Percentiles rank a stretch among this genome's conserved stretches.
Conservation (phyloP, 2,113 vertebrate genomes). For the Calidris pugnax region DNA sequence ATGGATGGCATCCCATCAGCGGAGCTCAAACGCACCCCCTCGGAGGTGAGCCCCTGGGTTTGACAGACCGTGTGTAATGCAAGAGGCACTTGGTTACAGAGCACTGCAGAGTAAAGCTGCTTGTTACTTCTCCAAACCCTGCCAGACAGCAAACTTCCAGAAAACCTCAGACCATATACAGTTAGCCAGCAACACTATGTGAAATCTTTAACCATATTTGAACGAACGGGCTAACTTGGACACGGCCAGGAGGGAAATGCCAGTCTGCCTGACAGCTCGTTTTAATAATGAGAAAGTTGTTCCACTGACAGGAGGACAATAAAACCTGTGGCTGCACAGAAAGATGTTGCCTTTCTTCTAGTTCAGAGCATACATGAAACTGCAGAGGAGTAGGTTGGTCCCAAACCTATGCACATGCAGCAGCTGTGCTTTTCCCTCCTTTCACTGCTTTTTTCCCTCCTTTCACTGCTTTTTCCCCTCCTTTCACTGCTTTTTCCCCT, state of each 20-base stretch:
- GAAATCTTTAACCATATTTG: constrained; percentile 67
- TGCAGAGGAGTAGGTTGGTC: not conserved
- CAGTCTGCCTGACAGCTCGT: constrained; percentile 66
- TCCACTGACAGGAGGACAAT: constrained; percentile 56
- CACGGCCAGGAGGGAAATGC: constrained; percentile 26
- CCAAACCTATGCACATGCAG: not conserved
- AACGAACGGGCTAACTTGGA: constrained; percentile 56
- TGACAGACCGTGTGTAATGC: constrained; percentile 24
- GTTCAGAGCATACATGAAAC: not conserved
- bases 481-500: not conserved
- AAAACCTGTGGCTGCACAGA: constrained; percentile 6
- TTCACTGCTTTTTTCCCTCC: no score
- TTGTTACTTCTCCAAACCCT: constrained; percentile 31
- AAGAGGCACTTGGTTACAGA: constrained; percentile 25
- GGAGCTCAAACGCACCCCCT: not conserved
- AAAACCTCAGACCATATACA: constrained; percentile 69
- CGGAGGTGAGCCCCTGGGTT: not conserved
- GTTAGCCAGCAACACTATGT: constrained; percentile 42
- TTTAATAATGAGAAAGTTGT: constrained; percentile 59
- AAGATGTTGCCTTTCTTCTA: not conserved
- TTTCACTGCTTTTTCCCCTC: not conserved
- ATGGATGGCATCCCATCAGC: not conserved
- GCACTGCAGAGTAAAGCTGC: not conserved
- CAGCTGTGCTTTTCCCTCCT: not conserved
- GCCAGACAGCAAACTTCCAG: constrained; percentile 60